Conservation (phyloP, 1,140 invertebrate genomes). For the Ostrea denselamellosa region DNA sequence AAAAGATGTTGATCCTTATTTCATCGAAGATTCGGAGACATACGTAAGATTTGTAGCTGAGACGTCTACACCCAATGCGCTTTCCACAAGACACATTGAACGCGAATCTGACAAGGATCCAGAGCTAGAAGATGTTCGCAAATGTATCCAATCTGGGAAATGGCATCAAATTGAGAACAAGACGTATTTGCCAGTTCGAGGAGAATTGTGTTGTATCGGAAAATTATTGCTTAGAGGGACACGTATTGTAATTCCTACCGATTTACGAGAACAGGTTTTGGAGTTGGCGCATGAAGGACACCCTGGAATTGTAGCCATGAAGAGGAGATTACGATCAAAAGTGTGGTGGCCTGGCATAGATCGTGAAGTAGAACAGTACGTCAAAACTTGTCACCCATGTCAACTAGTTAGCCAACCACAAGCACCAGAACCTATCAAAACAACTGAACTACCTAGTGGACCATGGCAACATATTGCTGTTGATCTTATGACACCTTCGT, state of each 20-base stretch:
- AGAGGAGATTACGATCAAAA: too few species aligned
- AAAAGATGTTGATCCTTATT: neutral
- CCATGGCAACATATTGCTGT: too few species aligned
- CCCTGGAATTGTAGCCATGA: too few species aligned
- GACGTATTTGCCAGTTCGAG: conserved; percentile 34
- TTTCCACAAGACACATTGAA: too few species aligned
- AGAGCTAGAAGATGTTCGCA: neutral
- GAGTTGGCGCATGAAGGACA: conserved; percentile 67
- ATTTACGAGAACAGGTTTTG: neutral
- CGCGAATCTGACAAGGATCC: conserved; percentile 37
- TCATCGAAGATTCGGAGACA: conserved; percentile 28
- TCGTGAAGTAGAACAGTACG: too few species aligned
- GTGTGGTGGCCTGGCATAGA: too few species aligned
- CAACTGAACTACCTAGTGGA: too few species aligned
- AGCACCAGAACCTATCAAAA: too few species aligned
- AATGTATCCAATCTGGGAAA: neutral
- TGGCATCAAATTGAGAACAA: conserved; percentile 28
- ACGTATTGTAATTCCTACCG: conserved; percentile 23
- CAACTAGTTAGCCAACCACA: too few species aligned
- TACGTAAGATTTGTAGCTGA: conserved; percentile 46
- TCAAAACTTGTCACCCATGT: too few species aligned
- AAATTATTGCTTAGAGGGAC: conserved; percentile 21
- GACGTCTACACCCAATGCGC: too few species aligned
- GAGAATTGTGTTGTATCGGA: conserved; percentile 40
- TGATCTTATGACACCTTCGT: too few species aligned